phyloP scores from a whole-genome alignment of 2,888 invertebrate genomes.

The Ptilodon capucinus region DNA sequence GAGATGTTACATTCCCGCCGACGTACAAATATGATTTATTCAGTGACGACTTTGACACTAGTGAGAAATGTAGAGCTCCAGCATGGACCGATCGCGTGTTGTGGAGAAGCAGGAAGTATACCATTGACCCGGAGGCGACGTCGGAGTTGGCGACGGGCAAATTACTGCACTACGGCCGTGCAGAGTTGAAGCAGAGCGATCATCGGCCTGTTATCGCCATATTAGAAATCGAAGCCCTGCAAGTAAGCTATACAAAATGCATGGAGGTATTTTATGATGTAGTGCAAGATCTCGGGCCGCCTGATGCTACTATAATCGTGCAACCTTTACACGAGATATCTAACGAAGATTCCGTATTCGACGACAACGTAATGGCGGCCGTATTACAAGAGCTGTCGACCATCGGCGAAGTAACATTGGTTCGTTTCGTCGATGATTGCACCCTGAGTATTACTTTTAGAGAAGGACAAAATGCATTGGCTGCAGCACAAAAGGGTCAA shows the following conservation, averaged over 20 bases:
- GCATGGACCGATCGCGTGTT: conserved; percentile 99
- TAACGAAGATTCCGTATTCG: conserved; percentile 85
- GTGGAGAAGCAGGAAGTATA: conserved; percentile 92
- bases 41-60: conserved; percentile 99
- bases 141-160: conserved; percentile 90
- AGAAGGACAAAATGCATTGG: conserved; percentile 93
- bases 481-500: conserved; percentile 83
- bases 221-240: conserved; percentile 93
- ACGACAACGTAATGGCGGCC: conserved; percentile 90
- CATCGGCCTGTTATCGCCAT: conserved; percentile 97
- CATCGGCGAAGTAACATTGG: conserved; percentile 94
- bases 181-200: conserved; percentile 98
- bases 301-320: conserved; percentile 96
- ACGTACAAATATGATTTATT: conserved; percentile 99
- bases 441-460: conserved; percentile 96
- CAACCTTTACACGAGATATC: conserved; percentile 62
- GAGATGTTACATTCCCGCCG: conserved; percentile 94
- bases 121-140: conserved; percentile 85
- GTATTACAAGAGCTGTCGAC: conserved; percentile 91
- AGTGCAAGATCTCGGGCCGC: conserved; percentile 94
- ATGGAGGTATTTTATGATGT: conserved; percentile 92
- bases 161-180: conserved; percentile 94
- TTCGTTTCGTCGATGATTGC: conserved; percentile 91
- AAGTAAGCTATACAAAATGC: conserved; percentile 89
- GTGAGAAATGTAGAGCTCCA: conserved; percentile 97